Conservation (phyloP, 1,140 invertebrate genomes). For the Andricus grossulariae region DNA sequence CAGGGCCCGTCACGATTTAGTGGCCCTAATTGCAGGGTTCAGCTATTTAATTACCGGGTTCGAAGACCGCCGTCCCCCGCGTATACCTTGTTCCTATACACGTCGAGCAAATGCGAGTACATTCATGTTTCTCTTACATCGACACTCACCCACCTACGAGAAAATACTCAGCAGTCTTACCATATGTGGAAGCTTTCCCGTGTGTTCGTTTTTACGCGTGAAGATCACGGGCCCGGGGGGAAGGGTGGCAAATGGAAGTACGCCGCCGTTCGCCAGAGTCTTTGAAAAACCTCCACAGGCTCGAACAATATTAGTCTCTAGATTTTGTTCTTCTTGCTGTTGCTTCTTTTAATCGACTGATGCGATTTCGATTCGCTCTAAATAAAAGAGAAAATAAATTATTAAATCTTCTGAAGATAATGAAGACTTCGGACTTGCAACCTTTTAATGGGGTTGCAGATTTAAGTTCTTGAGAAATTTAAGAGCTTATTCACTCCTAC, state of each 20-base stretch:
- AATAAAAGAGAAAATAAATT: too few relatives aligned
- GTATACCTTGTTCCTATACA: slow-evolving; percentile 50
- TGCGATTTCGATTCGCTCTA: too few relatives aligned
- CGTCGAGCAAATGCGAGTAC: slow-evolving; percentile 65
- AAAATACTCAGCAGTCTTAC: slow-evolving; percentile 37
- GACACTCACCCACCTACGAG: slow-evolving; percentile 42
- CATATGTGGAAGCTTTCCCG: neutral
- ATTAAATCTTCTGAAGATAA: too few relatives aligned
- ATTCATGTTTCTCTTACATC: slow-evolving; percentile 54
- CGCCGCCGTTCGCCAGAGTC: neutral
- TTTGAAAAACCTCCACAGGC: neutral
- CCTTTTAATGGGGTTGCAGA: too few relatives aligned
- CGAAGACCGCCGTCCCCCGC: slow-evolving; percentile 63
- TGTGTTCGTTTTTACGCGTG: slow-evolving; percentile 16
- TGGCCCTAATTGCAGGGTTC: slow-evolving; percentile 77
- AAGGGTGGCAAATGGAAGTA: neutral
- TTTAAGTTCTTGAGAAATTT: too few relatives aligned
- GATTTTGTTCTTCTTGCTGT: too few relatives aligned
- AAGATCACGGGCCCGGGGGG: neutral
- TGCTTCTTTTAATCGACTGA: too few relatives aligned
- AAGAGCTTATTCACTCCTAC: too few relatives aligned
- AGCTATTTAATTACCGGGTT: slow-evolving; percentile 77
- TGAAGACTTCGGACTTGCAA: too few relatives aligned
- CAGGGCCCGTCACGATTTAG: slow-evolving; percentile 76
- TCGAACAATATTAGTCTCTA: too few relatives aligned